These are phyloP conservation scores for Phrynocephalus versicolor DNA, from an alignment of 2,113 vertebrate genomes.

Conservation along the genomic window DNA sequence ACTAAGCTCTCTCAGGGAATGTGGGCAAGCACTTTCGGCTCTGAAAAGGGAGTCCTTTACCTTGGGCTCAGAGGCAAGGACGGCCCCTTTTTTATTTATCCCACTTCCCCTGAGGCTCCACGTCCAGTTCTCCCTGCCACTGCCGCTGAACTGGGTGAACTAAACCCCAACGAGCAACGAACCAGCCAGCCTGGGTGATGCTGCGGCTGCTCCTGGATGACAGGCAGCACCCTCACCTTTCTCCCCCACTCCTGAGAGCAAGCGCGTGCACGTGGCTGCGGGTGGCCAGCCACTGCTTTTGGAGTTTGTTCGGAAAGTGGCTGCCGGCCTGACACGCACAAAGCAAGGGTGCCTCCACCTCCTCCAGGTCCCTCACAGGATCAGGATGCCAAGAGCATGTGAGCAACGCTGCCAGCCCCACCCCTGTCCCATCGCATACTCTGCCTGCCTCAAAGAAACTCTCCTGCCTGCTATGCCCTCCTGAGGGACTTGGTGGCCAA, in stretches of 20 bases:
- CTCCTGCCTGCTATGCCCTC: too few species aligned
- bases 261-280: too few species aligned
- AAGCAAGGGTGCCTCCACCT: background rate
- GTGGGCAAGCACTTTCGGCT: background rate
- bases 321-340: too few species aligned
- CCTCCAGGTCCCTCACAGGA: too few species aligned
- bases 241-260: too few species aligned
- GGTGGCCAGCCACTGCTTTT: too few species aligned
- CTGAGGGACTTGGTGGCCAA: too few species aligned
- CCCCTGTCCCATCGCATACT: background rate
- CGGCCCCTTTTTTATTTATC: too few species aligned
- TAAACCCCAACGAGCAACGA: too few species aligned
- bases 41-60: accelerated
- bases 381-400: background rate
- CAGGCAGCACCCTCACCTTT: background rate
- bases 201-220: background rate
- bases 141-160: background rate
- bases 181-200: background rate
- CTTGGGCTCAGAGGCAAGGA: background rate
- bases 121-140: background rate
- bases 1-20: too few species aligned
- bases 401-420: background rate
- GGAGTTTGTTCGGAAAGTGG: background rate
- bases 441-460: too few species aligned
- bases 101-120: too few species aligned